Base-by-base conservation (phyloP, 1,140 invertebrate species). In the Bombus polaris region DNA sequence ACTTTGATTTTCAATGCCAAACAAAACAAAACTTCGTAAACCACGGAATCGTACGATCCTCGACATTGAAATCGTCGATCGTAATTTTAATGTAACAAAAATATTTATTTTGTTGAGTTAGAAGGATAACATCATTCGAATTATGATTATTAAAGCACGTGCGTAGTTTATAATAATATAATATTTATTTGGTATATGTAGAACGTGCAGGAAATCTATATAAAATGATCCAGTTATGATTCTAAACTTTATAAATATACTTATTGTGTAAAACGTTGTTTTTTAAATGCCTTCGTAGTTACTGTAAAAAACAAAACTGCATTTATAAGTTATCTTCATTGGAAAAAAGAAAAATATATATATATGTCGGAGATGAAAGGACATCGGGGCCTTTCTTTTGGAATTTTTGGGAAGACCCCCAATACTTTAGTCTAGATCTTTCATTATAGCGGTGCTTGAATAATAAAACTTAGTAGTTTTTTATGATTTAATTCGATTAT, bases 1-100 rank as follows among this genome's bases (percentile, higher is more conserved):
- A 35, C 74, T 57, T 78, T 44, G 62, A 70, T 77, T 83, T n/a
- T 66, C 80, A 42, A 73, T 82, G 22, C 42, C 73, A 42, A 76
- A 68, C 73, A 28, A 75, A 53, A 25, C 39, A 28, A 57, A 53
- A 25, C 39, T 39, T 28, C 22, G 12, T 18, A 9, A 42, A 15
- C 47, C 47, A 15, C 3, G 47, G 6, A n/a, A 22, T 37, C 44
- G 10, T 25, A 35, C 13, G 35, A 66, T 53, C 25, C 39, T 28
- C 72, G 18, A n/a, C 42, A 47, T 37, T 47, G 35, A 15, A n/a
- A 47, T 32, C 32, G 25, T 76, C 15, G 32, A 74, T 39, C 39
- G 12, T 42, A 28, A 74, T 79, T 39, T 18, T 13, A 39, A 28
- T n/a, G 32, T 12, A 25, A 13, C 18, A 2, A 66, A 35, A 66